Evolutionary conservation across 2,888 invertebrate species (phyloP), one percentile per base, ranked within the genome.

Genomic region (Drosophila cognata): DNA sequence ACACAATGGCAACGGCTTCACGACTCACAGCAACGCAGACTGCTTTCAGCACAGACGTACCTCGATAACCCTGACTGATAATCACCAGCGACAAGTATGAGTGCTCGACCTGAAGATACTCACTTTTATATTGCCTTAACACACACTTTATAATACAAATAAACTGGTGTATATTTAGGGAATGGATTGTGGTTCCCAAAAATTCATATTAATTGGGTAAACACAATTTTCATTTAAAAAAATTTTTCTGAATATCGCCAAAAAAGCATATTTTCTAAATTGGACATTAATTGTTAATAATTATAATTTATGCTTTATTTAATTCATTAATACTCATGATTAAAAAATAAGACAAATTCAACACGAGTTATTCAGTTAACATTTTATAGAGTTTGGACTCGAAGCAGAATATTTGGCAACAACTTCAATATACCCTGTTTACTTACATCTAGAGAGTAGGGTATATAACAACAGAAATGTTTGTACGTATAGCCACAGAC

Each of bases 41-140:
- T 29, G 41, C 29, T 41, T n/a, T 6, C 56, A 41, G 41, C 29
- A 21, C 5, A 29, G 41, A n/a, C 18, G 3, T 41, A 38, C 35
- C 55, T 62, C 33, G 46, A 60, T 53, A 43, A 16, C 51, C 11
- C 18, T 29, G 11, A 1, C 46, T n/a, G 72, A 72, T 72, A 68
- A 65, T 57, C 51, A 50, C 38, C 65, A 56, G 57, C 50, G 63
- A 64, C 52, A 68, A 38, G 4, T 13, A 5, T 7, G 29, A 56
- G 10, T 57, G 21, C 28, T 21, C 16, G 41, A 31, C 16, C 21
- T 5, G 11, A 29, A 21, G 31, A 43, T 21, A 43, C 41, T 31
- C 10, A 21, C 13, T 18, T 29, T 8, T 21, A n/a, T 36, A 13
- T 48, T 7, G 21, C 43, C 25, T 25, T 48, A 46, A 46, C 13